Base-by-base conservation (phyloP, 1,140 invertebrate genomes). In the Bombus confusus region DNA sequence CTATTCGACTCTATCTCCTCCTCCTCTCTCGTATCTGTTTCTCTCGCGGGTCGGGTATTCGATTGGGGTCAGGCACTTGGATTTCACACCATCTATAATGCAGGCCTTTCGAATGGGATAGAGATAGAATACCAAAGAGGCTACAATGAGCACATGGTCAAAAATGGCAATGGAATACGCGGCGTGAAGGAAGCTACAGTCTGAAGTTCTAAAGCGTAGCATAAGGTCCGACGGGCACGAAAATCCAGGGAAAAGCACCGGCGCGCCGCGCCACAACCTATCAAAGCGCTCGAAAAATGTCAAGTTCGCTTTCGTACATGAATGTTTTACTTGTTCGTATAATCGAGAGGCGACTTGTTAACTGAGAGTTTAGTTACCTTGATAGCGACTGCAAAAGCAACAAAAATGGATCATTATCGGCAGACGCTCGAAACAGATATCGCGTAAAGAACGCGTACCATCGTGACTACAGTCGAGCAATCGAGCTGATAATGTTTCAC, bases 61-160 rank as follows among this genome's bases (percentile, higher is more conserved):
- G 86, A 89, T 91, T 75, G 80, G 80, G 89, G 85, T 91, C 89
- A 87, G 80, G 89, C 90, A 91, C 90, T 89, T 89, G 89, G 89
- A 86, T 91, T 91, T 91, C 89, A 85, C 90, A 91, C 83, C 79
- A 91, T 91, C 81, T 91, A 91, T 91, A 91, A 91, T 91, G 90
- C 90, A 91, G 78, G 62, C 62, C 86, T 83, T 90, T 86, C 84
- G 75, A 80, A 91, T 78, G 66, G 79, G 77, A 87, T 87, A 80
- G 89, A 90, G 77, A 87, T 87, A 80, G 90, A 90, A 91, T 88
- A 88, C 81, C 84, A 74, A 88, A 88, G 72, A 83, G 77, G 18
- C 39, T 39, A 68, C 78, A 85, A 83, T 83, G 82, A 75, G 69
- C 57, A 71, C 88, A 76, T 52, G 69, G 75, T 47, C 62, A 80